Evolutionary conservation across 1,140 invertebrate genomes (phyloP).

Genomic region (Glossosoma conforme): DNA sequence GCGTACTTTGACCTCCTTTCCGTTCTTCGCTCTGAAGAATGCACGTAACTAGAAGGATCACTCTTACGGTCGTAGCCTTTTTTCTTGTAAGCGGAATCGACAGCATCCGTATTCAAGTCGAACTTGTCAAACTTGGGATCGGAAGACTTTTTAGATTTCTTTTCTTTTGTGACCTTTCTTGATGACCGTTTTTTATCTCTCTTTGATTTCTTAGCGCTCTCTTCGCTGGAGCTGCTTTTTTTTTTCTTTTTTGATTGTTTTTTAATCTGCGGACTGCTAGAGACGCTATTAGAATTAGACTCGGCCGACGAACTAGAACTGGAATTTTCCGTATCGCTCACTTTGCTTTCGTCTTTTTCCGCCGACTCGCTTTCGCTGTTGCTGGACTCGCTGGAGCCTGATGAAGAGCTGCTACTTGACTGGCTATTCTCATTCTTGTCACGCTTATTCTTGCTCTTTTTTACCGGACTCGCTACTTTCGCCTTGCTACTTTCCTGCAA

Average conservation of each 20-base stretch:
- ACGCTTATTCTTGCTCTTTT: neutral
- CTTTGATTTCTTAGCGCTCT: constrained; percentile 21
- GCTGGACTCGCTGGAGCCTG: constrained; percentile 16
- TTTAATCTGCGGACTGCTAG: constrained; percentile 4
- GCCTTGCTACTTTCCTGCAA: constrained; percentile 1
- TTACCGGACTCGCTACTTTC: constrained; percentile 4
- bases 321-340: constrained; percentile 5
- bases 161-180: constrained; percentile 6
- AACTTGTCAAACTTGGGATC: constrained; percentile 7
- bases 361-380: constrained; percentile 20
- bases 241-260: constrained; percentile 20
- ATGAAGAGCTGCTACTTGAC: constrained; percentile 8
- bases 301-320: constrained; percentile 13
- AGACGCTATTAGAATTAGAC: constrained; percentile 15
- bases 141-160: constrained; percentile 17
- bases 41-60: constrained; percentile 15
- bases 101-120: constrained; percentile 8
- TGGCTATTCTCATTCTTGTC: constrained; percentile 3
- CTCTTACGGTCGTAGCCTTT: constrained; percentile 8
- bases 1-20: constrained; percentile 26
- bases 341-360: neutral
- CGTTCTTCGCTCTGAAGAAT: constrained; percentile 18
- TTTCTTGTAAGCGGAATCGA: constrained; percentile 13
- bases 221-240: constrained; percentile 19
- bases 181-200: constrained; percentile 7